A percentile compares a stretch with the other conserved stretches of the same genome.
Conservation (phyloP, 2,113 vertebrate genomes). For the Notothenia coriiceps region DNA sequence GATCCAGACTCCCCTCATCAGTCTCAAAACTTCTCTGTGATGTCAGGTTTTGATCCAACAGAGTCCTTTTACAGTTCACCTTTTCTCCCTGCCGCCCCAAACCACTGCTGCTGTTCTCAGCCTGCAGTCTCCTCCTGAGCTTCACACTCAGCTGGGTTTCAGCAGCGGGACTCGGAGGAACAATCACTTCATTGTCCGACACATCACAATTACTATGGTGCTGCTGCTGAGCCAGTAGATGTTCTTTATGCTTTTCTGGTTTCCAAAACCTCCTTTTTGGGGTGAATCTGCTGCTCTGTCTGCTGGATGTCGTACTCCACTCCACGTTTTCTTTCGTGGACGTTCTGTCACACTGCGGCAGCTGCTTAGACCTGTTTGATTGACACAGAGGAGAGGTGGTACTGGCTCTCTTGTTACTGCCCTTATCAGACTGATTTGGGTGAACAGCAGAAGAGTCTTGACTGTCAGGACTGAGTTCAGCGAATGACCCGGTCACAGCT, state of each 20-base stretch:
- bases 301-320: neutral
- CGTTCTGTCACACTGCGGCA: neutral
- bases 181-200: constrained; percentile 7
- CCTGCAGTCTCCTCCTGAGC: neutral
- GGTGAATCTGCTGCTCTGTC: neutral
- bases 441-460: neutral
- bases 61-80: constrained; percentile 13
- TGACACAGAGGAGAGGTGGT: neutral
- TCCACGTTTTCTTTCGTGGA: constrained; percentile 16
- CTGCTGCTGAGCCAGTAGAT: neutral
- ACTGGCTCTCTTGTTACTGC: neutral
- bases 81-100: neutral
- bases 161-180: constrained; percentile 56
- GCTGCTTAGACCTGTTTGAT: neutral
- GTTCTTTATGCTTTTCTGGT: neutral
- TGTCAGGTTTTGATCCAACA: neutral
- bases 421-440: neutral
- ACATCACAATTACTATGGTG: neutral
- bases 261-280: constrained; percentile 43
- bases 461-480: neutral
- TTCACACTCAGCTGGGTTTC: neutral
- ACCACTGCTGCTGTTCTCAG: neutral
- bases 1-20: neutral
- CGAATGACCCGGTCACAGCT: neutral
- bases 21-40: neutral